Evolutionary conservation across 2,113 vertebrate genomes (phyloP).

Genomic region (Cyanoliseus patagonus): DNA sequence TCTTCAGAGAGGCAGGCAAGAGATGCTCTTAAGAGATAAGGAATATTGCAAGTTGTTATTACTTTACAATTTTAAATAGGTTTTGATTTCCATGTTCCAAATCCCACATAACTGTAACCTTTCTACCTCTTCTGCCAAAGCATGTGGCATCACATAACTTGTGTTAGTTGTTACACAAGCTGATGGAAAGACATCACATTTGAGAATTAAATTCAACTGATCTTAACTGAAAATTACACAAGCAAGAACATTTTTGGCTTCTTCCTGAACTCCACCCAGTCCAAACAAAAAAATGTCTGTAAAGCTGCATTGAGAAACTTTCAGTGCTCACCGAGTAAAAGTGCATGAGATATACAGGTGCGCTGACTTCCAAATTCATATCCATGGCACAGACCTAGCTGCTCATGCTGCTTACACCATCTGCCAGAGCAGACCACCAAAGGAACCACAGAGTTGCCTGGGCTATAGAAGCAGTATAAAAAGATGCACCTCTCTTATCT

Average conservation of each 20-base stretch:
- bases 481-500: background rate
- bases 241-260: background rate
- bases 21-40: background rate
- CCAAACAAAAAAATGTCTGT: background rate
- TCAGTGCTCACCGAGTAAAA: background rate
- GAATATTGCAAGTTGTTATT: background rate
- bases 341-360: background rate
- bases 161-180: background rate
- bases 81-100: background rate
- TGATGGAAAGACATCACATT: slow-evolving; percentile 1
- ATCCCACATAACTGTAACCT: background rate
- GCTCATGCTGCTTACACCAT: background rate
- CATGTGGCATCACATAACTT: background rate
- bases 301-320: background rate
- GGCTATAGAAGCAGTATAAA: background rate
- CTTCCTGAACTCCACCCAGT: background rate
- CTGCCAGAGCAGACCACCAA: background rate
- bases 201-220: background rate
- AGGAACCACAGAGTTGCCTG: background rate
- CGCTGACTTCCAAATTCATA: background rate
- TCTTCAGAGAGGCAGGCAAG: background rate
- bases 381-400: background rate
- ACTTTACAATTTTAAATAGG: background rate
- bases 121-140: background rate
- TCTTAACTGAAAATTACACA: slow-evolving; percentile 15